Conservation (phyloP, 2,797 vertebrate species). For the Odontamblyopus lacepedii region DNA sequence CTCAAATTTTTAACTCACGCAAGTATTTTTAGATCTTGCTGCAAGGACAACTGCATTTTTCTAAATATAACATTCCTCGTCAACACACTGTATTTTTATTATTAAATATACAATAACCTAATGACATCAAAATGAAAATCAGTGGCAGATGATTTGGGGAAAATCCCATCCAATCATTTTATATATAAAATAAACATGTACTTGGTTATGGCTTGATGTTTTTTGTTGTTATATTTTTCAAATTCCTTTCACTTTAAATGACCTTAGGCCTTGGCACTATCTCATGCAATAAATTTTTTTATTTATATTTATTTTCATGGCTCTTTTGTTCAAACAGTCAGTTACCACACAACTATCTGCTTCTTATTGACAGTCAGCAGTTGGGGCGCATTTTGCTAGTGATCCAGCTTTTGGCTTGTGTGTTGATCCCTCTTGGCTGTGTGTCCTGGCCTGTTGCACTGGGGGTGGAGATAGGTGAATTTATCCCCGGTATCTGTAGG, state of each 20-base stretch:
- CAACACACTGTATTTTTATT: background rate
- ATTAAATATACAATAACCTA: background rate
- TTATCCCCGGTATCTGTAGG: conserved; percentile 21
- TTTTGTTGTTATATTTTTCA: no score
- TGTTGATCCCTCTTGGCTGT: conserved; percentile 20
- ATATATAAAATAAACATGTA: no score
- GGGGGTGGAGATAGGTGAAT: conserved; percentile 53
- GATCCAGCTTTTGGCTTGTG: conserved; percentile 21
- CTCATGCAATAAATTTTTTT: background rate
- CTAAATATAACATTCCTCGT: background rate
- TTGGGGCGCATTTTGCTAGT: conserved; percentile 21
- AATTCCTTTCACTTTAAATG: background rate
- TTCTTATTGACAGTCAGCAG: background rate
- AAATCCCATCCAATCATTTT: no score
- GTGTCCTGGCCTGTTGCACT: conserved; percentile 39
- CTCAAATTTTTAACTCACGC: background rate
- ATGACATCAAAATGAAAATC: no score
- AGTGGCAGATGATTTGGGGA: no score
- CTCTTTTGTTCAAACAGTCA: background rate
- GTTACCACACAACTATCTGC: background rate
- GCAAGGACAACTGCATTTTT: background rate
- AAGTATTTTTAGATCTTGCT: background rate
- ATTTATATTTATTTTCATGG: background rate
- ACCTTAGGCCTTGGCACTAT: background rate
- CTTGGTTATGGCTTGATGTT: no score